phyloP scores from a whole-genome alignment of 30 jellyfish, hydroid and myxozoan genomes.

The Pseudorhiza aurosa region DNA sequence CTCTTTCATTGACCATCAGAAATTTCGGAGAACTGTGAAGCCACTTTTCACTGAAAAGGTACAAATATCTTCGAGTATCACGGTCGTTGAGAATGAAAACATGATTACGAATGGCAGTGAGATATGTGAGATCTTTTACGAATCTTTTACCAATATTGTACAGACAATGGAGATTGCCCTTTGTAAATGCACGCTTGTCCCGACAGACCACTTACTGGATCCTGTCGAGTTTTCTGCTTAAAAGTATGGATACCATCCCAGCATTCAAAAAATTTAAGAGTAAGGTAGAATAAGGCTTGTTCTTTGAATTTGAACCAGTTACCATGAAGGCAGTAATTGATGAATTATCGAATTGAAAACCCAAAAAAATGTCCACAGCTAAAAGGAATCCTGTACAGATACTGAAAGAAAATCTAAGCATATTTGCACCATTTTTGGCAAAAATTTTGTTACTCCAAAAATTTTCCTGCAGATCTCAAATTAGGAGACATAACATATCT shows the following conservation, averaged over 20 bases:
- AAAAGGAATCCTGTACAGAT: conserved; percentile 1
- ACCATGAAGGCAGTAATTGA: conserved; percentile 5
- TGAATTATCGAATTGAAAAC: background rate
- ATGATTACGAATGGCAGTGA: conserved; percentile 12
- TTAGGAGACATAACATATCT: too few relatives aligned
- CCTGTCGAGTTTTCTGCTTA: background rate
- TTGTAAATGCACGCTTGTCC: background rate
- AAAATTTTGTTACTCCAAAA: background rate
- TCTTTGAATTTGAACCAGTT: conserved; percentile 8
- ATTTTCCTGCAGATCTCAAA: background rate
- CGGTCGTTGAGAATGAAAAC: conserved; percentile 7
- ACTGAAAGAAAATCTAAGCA: too few relatives aligned
- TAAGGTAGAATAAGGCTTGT: background rate
- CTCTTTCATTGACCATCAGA: conserved; percentile 11
- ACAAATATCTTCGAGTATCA: conserved; percentile 11
- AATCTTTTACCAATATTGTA: background rate
- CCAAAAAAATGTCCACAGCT: background rate
- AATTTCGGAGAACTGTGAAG: conserved; percentile 6
- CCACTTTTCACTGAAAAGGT: conserved; percentile 39
- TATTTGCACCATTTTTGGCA: too few relatives aligned
- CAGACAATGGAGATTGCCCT: conserved; percentile 2
- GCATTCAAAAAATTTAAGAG: background rate
- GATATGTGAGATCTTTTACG: background rate
- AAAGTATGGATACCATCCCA: conserved; percentile 2
- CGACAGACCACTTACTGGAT: background rate